Evolutionary conservation across 2,888 invertebrate species (phyloP).

Genomic region (Eilema depressum): DNA sequence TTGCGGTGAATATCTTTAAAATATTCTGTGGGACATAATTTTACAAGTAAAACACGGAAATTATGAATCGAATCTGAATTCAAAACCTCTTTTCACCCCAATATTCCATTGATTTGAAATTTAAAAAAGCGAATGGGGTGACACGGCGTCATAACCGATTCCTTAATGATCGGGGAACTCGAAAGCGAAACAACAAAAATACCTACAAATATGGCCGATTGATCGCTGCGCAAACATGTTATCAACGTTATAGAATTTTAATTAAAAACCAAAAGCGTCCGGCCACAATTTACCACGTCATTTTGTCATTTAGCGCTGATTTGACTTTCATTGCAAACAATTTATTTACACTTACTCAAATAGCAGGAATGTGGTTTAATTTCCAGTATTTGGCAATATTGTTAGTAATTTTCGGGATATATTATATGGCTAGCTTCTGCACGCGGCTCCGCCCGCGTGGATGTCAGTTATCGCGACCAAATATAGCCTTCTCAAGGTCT

Average conservation of each 20-base stretch:
- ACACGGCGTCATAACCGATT: conserved; percentile 21
- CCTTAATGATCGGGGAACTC: conserved; percentile 24
- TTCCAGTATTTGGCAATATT: no score
- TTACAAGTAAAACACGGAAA: conserved; percentile 5
- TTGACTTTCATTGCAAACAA: conserved; percentile 46
- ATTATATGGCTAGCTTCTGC: no score
- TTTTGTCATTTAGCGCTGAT: conserved; percentile 40
- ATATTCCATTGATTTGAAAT: conserved; percentile 49
- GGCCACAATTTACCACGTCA: conserved; percentile 18
- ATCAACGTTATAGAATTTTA: conserved; percentile 57
- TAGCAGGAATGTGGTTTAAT: neutral
- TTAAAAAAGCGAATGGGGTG: conserved; percentile 36
- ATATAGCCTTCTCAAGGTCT: no score
- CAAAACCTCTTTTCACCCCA: conserved; percentile 10
- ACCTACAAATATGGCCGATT: conserved; percentile 45
- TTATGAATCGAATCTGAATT: neutral
- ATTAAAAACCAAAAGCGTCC: conserved; percentile 56
- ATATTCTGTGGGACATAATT: neutral
- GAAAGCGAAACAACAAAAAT: conserved; percentile 25
- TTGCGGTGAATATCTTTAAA: neutral
- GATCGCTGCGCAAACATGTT: conserved; percentile 59
- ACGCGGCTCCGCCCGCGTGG: no score
- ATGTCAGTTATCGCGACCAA: no score
- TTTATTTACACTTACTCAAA: conserved; percentile 19
- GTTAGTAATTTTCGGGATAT: no score